These are phyloP conservation scores for Vanessa cardui DNA, from an alignment of 2,888 invertebrate species.

Conservation along the genomic window DNA sequence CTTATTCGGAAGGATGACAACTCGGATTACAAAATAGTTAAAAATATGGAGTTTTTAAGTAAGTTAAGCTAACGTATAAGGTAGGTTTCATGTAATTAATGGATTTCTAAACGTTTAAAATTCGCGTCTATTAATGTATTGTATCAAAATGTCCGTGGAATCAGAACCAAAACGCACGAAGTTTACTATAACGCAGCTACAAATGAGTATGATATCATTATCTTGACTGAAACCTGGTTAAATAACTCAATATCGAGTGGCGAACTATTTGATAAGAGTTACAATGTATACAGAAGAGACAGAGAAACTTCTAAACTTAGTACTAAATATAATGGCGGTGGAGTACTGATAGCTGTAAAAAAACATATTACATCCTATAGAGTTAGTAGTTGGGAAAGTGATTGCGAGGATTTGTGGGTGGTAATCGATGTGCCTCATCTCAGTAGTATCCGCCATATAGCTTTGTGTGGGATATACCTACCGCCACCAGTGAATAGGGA, in stretches of 20 bases:
- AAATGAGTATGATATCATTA: neutral
- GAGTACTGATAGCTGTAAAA: constrained; percentile 12
- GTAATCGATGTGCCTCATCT: constrained; percentile 5
- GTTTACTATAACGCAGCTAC: neutral
- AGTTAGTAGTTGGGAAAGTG: constrained; percentile 12
- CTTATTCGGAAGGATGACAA: neutral
- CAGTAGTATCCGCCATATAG: constrained; percentile 5
- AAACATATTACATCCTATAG: constrained; percentile 4
- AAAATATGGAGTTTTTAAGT: neutral
- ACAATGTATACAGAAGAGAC: constrained; percentile 11
- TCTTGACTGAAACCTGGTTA: neutral
- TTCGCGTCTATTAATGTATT: constrained; percentile 2
- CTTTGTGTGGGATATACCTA: constrained; percentile 5
- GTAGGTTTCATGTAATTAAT: too few relatives aligned
- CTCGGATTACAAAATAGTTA: neutral
- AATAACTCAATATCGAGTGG: neutral
- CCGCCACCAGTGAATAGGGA: constrained; percentile 12
- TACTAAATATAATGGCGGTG: neutral
- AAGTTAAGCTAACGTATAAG: neutral
- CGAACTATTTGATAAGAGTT: neutral
- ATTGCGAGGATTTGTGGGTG: constrained; percentile 17
- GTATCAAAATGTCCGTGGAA: constrained; percentile 11
- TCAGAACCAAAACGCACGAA: neutral
- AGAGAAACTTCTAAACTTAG: constrained; percentile 11
- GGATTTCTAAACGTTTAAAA: neutral